Conservation (phyloP, 2,888 invertebrate genomes). For the Cremastinae sp. region DNA sequence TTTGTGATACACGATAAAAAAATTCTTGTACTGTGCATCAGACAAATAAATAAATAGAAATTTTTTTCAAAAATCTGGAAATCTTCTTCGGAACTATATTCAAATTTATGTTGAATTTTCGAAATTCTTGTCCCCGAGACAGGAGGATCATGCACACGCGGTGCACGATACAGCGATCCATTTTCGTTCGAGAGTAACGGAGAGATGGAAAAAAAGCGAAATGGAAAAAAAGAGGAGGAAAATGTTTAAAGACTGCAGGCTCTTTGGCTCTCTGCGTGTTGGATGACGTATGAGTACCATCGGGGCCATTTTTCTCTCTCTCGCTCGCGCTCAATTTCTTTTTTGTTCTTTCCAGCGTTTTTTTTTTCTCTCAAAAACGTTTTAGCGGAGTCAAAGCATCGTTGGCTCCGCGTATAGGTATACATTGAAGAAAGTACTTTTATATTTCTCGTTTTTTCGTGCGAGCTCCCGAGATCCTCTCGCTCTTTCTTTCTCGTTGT, state of each 20-base stretch:
- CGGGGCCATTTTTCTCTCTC: slow-evolving; percentile 65
- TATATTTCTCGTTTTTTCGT: slow-evolving; percentile 54
- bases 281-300: slow-evolving; percentile 72
- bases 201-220: slow-evolving; percentile 9
- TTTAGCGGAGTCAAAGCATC: slow-evolving; percentile 71
- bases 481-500: slow-evolving; percentile 31
- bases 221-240: slow-evolving; percentile 30
- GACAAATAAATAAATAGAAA: no score
- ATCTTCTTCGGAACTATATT: neutral
- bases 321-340: neutral
- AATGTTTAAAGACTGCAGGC: slow-evolving; percentile 50
- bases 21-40: no score
- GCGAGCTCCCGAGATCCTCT: slow-evolving; percentile 40
- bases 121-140: neutral
- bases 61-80: no score
- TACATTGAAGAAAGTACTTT: slow-evolving; percentile 45
- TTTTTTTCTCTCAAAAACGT: slow-evolving; percentile 69
- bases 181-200: slow-evolving; percentile 48
- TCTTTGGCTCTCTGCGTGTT: slow-evolving; percentile 48
- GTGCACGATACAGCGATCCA: slow-evolving; percentile 43
- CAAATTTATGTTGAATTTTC: neutral
- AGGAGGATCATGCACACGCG: neutral
- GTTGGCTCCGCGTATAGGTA: slow-evolving; percentile 27
- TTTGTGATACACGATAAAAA: no score
- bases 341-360: slow-evolving; percentile 22